Evolutionary conservation across 2,888 invertebrate species (phyloP).

Genomic region (Subacronicta megacephala): DNA sequence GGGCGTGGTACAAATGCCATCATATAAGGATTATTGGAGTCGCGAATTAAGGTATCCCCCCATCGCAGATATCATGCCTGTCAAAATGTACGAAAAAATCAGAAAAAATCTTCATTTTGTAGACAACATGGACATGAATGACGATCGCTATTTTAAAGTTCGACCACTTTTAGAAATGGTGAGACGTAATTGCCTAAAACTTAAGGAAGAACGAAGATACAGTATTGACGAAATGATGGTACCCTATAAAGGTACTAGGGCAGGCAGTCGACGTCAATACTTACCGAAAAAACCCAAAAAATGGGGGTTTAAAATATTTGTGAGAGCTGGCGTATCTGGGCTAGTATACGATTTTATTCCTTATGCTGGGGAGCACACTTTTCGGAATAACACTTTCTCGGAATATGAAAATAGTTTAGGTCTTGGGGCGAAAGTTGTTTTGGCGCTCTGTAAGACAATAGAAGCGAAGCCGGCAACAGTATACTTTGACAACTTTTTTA

Average conservation of each 20-base stretch:
- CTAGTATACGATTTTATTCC: conserved; percentile 11
- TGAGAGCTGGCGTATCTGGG: conserved; percentile 10
- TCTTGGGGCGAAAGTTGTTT: conserved; percentile 4
- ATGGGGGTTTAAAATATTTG: conserved; percentile 14
- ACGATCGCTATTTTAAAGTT: conserved; percentile 12
- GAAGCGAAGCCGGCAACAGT: no score
- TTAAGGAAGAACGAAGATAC: conserved; percentile 3
- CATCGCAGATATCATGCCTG: conserved; percentile 6
- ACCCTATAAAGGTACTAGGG: no score
- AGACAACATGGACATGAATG: conserved; percentile 10
- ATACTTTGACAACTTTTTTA: conserved; percentile 17
- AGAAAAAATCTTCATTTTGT: conserved; percentile 10
- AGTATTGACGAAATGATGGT: conserved; percentile 16
- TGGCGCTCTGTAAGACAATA: conserved; percentile 8
- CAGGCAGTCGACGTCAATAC: conserved; percentile 12
- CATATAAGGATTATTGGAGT: conserved; percentile 3
- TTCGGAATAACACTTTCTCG: no score
- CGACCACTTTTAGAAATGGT: conserved; percentile 4
- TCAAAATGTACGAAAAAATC: conserved; percentile 9
- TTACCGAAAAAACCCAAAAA: conserved; percentile 11
- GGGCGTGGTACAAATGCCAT: conserved; percentile 12
- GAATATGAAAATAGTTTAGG: not conserved
- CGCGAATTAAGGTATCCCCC: conserved; percentile 1
- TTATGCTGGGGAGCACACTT: conserved; percentile 1
- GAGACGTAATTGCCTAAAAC: conserved; percentile 2